Base-by-base conservation (phyloP, 2,113 vertebrate species). In the Chaenocephalus aceratus region DNA sequence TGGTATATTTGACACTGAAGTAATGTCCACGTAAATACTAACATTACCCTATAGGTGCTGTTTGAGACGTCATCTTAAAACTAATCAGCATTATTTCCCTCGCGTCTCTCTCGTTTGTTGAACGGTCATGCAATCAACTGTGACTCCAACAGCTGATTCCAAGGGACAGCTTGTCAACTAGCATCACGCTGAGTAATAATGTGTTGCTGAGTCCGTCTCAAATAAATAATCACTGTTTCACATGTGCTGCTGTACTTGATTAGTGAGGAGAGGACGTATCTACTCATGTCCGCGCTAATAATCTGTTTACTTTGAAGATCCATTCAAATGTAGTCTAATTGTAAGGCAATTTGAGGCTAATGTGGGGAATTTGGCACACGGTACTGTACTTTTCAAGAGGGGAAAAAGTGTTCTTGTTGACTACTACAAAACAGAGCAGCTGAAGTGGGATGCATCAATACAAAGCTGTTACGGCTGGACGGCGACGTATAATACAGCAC, bases 111-210 rank as follows among this genome's bases (percentile, higher is more conserved):
- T 80, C 59, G 75, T 82, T 62, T 79, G 63, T 77, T 75, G 44
- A 85, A 79, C 80, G 86, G 85, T 79, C 75, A 80, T 54, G 71
- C 78, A 48, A 74, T 87, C 83, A 89, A 66, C 80, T 88, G 78
- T 84, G 85, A 80, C 71, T 89, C 44, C 44, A 83, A 74, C 79
- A 76, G 83, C 66, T 91, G 79, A 92, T 89, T 85, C 73, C 81
- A 81, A 75, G 70, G 80, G 89, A 91, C 86, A 87, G 86, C 82
- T 79, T 91, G 89, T 91, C 91, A 91, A 73, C 67, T 59, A 74
- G 84, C 78, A 91, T 92, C 88, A 88, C 54, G 34, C 86, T 86
- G 85, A 88, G 79, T 75, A 78, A 79, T 83, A 73, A 90, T 59
- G 68, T 75, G 88, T 79, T 77, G 75, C 84, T 51, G 75, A 65